phyloP scores from a whole-genome alignment of 2,888 invertebrate genomes.

The Drosophila longiperda region DNA sequence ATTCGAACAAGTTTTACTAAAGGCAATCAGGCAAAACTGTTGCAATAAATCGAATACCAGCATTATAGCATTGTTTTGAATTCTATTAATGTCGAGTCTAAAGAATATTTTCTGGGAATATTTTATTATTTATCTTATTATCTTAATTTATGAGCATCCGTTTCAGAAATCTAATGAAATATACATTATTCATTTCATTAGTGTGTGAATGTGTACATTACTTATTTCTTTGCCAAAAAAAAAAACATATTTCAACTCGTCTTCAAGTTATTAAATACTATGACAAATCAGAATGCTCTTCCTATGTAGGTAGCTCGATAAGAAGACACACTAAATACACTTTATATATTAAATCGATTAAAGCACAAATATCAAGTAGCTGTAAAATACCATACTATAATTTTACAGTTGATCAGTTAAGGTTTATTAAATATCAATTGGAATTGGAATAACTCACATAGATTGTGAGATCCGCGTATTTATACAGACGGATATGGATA shows the following conservation, averaged over 20 bases:
- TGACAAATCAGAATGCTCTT: not conserved
- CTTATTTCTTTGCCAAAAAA: too few species aligned
- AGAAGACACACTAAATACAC: not conserved
- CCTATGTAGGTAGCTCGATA: too few species aligned
- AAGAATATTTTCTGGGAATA: slow-evolving; percentile 1
- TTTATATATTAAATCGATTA: not conserved
- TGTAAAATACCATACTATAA: not conserved
- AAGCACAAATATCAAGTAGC: not conserved
- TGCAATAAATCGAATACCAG: slow-evolving; percentile 1
- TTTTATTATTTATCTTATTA: not conserved
- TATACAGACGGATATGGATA: not conserved
- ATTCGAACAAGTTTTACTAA: slow-evolving; percentile 26
- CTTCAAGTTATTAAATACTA: not conserved
- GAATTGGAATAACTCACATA: not conserved
- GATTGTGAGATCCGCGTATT: not conserved
- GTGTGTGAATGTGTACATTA: too few species aligned
- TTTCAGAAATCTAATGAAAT: too few species aligned
- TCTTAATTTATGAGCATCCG: not conserved
- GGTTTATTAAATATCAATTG: not conserved
- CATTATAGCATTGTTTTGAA: not conserved
- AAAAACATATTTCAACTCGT: too few species aligned
- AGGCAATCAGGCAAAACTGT: slow-evolving; percentile 14
- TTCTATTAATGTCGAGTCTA: slow-evolving; percentile 6
- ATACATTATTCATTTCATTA: too few species aligned
- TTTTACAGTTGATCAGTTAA: not conserved